These are phyloP conservation scores for Alitta virens DNA, from an alignment of 2,888 invertebrate genomes.

Conservation along the genomic window DNA sequence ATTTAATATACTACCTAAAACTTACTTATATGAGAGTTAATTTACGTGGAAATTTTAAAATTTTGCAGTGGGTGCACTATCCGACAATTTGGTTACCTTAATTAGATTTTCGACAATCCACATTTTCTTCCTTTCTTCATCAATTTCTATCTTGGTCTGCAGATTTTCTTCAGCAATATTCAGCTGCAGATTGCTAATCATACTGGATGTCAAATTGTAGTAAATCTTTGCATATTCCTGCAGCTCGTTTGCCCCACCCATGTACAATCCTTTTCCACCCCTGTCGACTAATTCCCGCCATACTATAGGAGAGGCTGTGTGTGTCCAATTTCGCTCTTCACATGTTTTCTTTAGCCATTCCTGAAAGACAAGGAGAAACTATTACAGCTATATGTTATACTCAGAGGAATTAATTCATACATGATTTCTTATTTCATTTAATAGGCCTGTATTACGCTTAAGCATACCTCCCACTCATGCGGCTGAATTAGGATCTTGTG, in stretches of 20 bases:
- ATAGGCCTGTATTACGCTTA: too few relatives aligned
- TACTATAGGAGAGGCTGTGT: constrained; percentile 52
- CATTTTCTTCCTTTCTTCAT: constrained; percentile 39
- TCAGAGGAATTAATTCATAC: too few relatives aligned
- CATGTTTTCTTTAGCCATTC: constrained; percentile 48
- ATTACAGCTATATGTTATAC: too few relatives aligned
- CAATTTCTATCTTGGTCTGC: constrained; percentile 39
- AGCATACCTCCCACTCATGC: constrained; percentile 47
- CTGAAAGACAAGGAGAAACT: constrained; percentile 32
- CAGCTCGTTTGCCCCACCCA: constrained; percentile 57
- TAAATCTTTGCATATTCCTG: constrained; percentile 51
- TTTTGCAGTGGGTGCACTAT: too few relatives aligned
- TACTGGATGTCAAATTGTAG: constrained; percentile 49
- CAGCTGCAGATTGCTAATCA: constrained; percentile 45
- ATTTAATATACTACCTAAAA: too few relatives aligned
- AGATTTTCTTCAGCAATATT: constrained; percentile 49
- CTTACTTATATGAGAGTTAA: too few relatives aligned
- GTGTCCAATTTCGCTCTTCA: constrained; percentile 46
- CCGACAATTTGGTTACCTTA: too few relatives aligned
- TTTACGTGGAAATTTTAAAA: too few relatives aligned
- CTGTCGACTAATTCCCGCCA: constrained; percentile 57
- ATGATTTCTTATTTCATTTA: too few relatives aligned
- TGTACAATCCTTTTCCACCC: constrained; percentile 56
- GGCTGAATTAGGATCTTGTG: constrained; percentile 53
- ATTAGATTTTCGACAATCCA: constrained; percentile 40